phyloP scores from a whole-genome alignment of 2,113 vertebrate genomes.

The Chaetodon trifascialis region DNA sequence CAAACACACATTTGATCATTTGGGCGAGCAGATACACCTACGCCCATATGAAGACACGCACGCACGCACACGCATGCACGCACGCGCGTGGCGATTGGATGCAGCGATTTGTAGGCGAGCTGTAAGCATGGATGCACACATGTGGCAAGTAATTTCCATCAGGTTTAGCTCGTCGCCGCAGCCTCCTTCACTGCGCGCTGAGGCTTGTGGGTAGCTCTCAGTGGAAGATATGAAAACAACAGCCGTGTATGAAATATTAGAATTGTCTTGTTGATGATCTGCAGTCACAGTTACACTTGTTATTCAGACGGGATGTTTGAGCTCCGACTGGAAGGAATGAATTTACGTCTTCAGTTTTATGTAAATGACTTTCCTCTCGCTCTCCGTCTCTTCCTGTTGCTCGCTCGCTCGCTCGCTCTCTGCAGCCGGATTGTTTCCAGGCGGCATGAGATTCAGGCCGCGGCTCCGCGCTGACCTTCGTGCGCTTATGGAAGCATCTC shows the following conservation, averaged over 20 bases:
- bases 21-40: background rate
- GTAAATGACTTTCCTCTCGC: slow-evolving; percentile 17
- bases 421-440: background rate
- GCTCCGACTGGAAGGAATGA: slow-evolving; percentile 36
- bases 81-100: slow-evolving; percentile 12
- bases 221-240: slow-evolving; percentile 44
- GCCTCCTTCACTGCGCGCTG: slow-evolving; percentile 30
- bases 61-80: background rate
- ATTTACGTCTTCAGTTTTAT: slow-evolving; percentile 39
- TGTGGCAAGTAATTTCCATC: slow-evolving; percentile 51
- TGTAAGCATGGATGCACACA: slow-evolving; percentile 38
- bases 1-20: slow-evolving; percentile 19
- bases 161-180: slow-evolving; percentile 35
- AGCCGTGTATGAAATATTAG: slow-evolving; percentile 40
- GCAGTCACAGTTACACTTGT: slow-evolving; percentile 56
- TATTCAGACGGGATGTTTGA: slow-evolving; percentile 61
- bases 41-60: slow-evolving; percentile 6
- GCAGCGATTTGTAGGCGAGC: slow-evolving; percentile 41
- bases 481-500: background rate
- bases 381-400: background rate
- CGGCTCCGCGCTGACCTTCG: slow-evolving; percentile 25
- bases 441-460: background rate
- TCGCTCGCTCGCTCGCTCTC: background rate
- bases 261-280: slow-evolving; percentile 32
- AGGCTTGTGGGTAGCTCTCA: slow-evolving; percentile 31